phyloP scores from a whole-genome alignment of 2,888 invertebrate species.

The Macropis europaea region DNA sequence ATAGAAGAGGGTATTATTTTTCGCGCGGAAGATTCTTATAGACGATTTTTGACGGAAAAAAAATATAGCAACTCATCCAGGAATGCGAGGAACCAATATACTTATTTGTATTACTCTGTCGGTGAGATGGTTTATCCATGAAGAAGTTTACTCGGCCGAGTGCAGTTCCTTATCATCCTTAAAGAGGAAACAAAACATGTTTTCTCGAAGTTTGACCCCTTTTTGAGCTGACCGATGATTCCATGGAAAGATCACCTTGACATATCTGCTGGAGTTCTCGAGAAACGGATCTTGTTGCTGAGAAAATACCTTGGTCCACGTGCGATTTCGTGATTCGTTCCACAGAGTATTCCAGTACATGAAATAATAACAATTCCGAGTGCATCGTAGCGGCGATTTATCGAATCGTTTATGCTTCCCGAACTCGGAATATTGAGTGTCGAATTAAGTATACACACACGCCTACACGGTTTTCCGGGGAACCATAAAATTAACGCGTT shows the following conservation, averaged over 20 bases:
- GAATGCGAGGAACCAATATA: no score
- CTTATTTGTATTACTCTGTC: no score
- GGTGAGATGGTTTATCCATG: not conserved
- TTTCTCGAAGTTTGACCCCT: conserved; percentile 48
- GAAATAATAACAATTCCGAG: no score
- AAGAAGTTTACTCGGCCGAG: not conserved
- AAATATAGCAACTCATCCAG: no score
- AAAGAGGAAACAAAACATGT: conserved; percentile 46
- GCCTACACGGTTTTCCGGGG: not conserved
- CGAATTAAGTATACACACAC: no score
- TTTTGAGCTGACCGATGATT: conserved; percentile 26
- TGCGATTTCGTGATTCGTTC: not conserved
- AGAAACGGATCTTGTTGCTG: no score
- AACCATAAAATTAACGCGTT: not conserved
- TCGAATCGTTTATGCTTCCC: not conserved
- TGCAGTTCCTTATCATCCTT: conserved; percentile 38
- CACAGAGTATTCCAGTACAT: no score
- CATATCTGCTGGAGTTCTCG: no score
- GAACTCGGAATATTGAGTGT: not conserved
- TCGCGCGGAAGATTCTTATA: no score
- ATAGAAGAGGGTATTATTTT: no score
- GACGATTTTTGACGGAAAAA: no score
- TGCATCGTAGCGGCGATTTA: not conserved
- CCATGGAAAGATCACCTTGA: conserved; percentile 27
- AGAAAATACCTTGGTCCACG: no score